Evolutionary conservation across 2,113 vertebrate genomes (phyloP), one percentile per base, ranked within the genome.

Genomic region (Dicaeum eximium): DNA sequence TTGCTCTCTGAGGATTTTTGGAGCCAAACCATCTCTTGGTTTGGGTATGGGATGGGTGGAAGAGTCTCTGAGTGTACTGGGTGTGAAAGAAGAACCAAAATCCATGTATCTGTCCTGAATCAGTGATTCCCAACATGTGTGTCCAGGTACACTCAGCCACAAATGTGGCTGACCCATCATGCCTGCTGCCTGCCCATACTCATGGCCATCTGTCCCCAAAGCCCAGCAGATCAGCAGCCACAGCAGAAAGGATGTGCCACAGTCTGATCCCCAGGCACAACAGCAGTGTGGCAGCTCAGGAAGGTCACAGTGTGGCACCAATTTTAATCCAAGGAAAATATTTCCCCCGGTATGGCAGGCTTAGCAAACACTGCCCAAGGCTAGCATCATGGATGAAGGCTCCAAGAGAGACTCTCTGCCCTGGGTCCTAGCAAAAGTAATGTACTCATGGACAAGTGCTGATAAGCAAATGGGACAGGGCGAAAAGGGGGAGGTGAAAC

Each of bases 91-190:
- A 67, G 57, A 70, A 23, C 47, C 3, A 3, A 88, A 90, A 90
- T 40, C 35, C 54, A 20, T 0, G 0, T 44, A 50, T 20, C 38
- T 72, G 35, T 23, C 31, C 28, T n/a, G 31, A 10, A 38, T 53
- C 28, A 27, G 25, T 35, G 33, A 30, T 73, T 89, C 22, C 31
- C 25, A 65, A 18, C 1, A 0, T 2, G 6, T 31, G 7, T 3
- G 0, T 14, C 66, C 4, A 11, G n/a, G 13, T 21, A 58, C 7
- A 8, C 24, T 70, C 0, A 0, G n/a, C 16, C 48, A 31, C 1
- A 1, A 72, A 82, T 13, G 15, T 1, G 0, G 16, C 80, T 72
- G 28, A 90, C 58, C 44, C 50, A 18, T 35, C 0, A 0, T 53
- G 37, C 45, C 28, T 44, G 22, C 45, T 87, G 65, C 47, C 47